Evolutionary conservation across 2,113 vertebrate species (phyloP).

Genomic region (Turdus rufiventris): DNA sequence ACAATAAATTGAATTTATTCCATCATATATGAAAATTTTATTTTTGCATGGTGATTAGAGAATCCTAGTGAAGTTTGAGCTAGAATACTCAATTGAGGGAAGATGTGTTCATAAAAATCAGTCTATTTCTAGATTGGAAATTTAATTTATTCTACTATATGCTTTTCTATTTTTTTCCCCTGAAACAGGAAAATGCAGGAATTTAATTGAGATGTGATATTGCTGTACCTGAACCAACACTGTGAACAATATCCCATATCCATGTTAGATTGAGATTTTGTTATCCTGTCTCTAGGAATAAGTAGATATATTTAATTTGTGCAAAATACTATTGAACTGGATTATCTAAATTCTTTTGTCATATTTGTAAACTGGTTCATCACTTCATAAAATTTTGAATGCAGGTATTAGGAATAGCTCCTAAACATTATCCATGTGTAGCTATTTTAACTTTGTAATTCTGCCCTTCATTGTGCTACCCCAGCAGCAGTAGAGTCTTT

Average conservation of each 20-base stretch:
- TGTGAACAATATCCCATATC: not conserved
- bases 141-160: not conserved
- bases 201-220: not conserved
- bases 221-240: not conserved
- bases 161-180: not conserved
- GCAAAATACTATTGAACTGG: not conserved
- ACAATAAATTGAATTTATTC: not conserved
- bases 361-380: not conserved
- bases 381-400: not conserved
- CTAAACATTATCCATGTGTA: not conserved
- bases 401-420: not conserved
- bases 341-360: not conserved
- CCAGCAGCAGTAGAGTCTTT: not conserved
- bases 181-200: not conserved
- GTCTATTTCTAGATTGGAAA: not conserved
- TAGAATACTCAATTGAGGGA: not conserved
- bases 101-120: not conserved
- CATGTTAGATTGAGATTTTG: not conserved
- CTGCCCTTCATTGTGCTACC: not conserved
- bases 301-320: not conserved
- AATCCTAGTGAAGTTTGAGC: not conserved
- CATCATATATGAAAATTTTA: not conserved
- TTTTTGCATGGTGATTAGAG: not conserved
- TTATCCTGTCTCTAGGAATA: not conserved
- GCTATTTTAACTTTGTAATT: not conserved